Conservation (phyloP, 2,888 invertebrate species). For the Augiades crinisus region DNA sequence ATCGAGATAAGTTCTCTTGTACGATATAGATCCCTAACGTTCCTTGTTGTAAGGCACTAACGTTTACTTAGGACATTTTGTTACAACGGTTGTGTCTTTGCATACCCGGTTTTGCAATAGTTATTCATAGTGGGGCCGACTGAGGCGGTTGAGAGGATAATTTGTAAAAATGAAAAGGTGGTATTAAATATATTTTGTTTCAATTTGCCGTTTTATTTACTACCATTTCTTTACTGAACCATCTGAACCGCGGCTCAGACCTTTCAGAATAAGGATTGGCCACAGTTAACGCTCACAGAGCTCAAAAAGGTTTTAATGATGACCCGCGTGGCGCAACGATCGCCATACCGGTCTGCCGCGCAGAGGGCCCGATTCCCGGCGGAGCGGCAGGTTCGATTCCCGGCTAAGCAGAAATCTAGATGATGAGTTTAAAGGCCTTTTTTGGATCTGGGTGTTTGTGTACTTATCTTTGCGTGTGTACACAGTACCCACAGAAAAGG, state of each 20-base stretch:
- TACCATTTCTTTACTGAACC: neutral
- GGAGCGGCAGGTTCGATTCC: too few relatives aligned
- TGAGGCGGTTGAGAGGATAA: constrained; percentile 53
- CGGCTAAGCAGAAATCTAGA: too few relatives aligned
- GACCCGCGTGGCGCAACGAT: too few relatives aligned
- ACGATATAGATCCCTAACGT: constrained; percentile 57
- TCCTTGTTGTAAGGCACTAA: constrained; percentile 70
- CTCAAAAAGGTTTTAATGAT: too few relatives aligned
- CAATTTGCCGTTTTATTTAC: constrained; percentile 43
- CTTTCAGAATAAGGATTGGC: neutral
- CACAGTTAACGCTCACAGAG: neutral
- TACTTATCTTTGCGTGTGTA: too few relatives aligned
- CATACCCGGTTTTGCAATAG: constrained; percentile 55
- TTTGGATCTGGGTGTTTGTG: too few relatives aligned
- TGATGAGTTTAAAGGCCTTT: too few relatives aligned
- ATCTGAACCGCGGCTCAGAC: neutral
- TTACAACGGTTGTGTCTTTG: constrained; percentile 65
- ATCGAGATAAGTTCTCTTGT: constrained; percentile 51
- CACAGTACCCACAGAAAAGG: too few relatives aligned
- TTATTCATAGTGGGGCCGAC: constrained; percentile 48
- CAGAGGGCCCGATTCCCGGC: too few relatives aligned
- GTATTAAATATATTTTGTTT: constrained; percentile 79
- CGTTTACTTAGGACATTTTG: constrained; percentile 55
- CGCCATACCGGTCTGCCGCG: too few relatives aligned
- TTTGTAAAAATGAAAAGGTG: constrained; percentile 68